Evolutionary conservation across 2,888 invertebrate species (phyloP), one percentile per base, ranked within the genome.

Genomic region (Hemicrepidius hirtus): DNA sequence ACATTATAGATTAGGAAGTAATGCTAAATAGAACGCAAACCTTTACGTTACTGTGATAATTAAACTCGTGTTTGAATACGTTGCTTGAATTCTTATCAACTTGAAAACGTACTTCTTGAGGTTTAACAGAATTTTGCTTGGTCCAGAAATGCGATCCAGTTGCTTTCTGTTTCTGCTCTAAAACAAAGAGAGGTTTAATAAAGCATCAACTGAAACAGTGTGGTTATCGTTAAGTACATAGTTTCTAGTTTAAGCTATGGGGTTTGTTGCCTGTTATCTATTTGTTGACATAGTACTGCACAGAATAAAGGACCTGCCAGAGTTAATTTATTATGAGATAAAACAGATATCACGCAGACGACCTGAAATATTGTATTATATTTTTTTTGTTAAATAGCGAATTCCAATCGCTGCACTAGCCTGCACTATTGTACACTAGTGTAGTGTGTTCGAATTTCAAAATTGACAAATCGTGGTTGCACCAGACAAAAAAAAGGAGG

Each of bases 1-100:
- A 44, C 35, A 59, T 68, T 75, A 69, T 57, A 44, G 64, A 57
- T 62, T 70, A 24, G 59, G 21, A 57, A 63, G 40, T 28, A 40
- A 2, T 21, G 10, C 37, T 50, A 28, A 50, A 41, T 57, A 32
- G 21, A 70, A 24, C 24, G 37, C 66, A 67, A 74, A 79, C 79
- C 76, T 78, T 76, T 28, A 74, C 53, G 49, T 60, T 64, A 13
- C 71, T 77, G 24, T 64, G 64, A 63, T 78, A 77, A 68, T 75
- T 69, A 57, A 77, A 77, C 57, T 49, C 69, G 70, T 16, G n/a
- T 41, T 59, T 65, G 28, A 28, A 40, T 12, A 57, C 9, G 16
- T 21, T 41, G 37, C 20, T 18, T 9, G 28, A 5, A 20, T n/a
- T 35, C 20, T 57, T 35, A 35, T 3, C 16, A 35, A 7, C 7